Conservation (phyloP, 1,140 invertebrate genomes). For the Thaumetopoea pityocampa region DNA sequence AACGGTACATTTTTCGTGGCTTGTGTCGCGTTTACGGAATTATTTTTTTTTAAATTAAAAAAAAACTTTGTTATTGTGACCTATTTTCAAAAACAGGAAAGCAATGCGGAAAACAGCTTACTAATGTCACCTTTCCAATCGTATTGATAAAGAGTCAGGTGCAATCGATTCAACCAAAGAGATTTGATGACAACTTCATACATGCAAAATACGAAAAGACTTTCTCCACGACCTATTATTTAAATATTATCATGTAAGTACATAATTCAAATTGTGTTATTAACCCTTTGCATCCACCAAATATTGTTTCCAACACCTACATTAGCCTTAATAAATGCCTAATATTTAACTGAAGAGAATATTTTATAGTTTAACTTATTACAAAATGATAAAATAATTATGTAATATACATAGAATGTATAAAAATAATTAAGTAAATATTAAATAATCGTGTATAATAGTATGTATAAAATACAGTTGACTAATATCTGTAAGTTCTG, state of each 20-base stretch:
- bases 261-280: slow-evolving; percentile 47
- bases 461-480: slow-evolving; percentile 74
- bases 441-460: slow-evolving; percentile 72
- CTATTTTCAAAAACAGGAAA: too few species aligned
- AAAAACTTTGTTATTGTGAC: too few species aligned
- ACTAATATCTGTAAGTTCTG: slow-evolving; percentile 75
- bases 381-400: slow-evolving; percentile 68
- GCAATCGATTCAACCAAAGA: too few species aligned
- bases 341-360: slow-evolving; percentile 71
- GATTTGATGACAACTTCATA: slow-evolving; percentile 3
- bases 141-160: too few species aligned
- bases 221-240: slow-evolving; percentile 50
- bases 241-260: slow-evolving; percentile 37
- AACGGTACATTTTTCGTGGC: too few species aligned
- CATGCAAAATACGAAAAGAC: slow-evolving; percentile 63
- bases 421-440: slow-evolving; percentile 69
- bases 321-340: slow-evolving; percentile 74
- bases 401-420: slow-evolving; percentile 73
- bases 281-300: slow-evolving; percentile 62
- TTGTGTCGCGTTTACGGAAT: too few species aligned
- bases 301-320: slow-evolving; percentile 69
- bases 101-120: too few species aligned
- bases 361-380: slow-evolving; percentile 76
- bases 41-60: too few species aligned
- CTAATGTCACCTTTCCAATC: too few species aligned